These are phyloP conservation scores for Loripinus fragilis DNA, from an alignment of 2,888 invertebrate species.

Conservation along the genomic window DNA sequence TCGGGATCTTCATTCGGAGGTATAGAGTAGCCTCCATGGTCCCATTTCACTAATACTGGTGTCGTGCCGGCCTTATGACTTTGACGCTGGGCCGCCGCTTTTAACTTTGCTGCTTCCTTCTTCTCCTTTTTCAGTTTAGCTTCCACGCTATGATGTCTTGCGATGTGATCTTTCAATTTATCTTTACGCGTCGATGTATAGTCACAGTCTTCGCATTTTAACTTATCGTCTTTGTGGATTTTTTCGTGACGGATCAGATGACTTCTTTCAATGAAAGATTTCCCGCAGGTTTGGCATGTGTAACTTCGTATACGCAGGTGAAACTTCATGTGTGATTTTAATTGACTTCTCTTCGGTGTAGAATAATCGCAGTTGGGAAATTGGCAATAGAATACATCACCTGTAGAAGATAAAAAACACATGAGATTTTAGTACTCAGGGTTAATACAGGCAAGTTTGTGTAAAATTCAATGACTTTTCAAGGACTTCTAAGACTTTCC, in stretches of 20 bases:
- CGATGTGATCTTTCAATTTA: constrained; percentile 86
- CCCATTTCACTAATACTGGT: constrained; percentile 56
- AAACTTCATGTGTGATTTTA: constrained; percentile 87
- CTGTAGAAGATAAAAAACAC: too few species aligned
- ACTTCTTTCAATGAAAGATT: constrained; percentile 88
- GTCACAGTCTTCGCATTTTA: constrained; percentile 87
- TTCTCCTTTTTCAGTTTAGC: constrained; percentile 50
- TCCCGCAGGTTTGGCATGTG: constrained; percentile 86
- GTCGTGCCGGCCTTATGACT: constrained; percentile 33
- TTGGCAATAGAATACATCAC: constrained; percentile 87
- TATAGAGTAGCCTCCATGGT: constrained; percentile 51
- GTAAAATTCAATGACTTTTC: too few species aligned
- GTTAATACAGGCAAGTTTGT: too few species aligned
- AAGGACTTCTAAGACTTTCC: too few species aligned
- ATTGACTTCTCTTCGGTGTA: constrained; percentile 87
- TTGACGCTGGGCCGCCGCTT: constrained; percentile 10
- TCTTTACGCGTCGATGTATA: constrained; percentile 88
- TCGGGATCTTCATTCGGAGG: constrained; percentile 28
- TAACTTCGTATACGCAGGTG: constrained; percentile 85
- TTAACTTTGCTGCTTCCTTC: constrained; percentile 42
- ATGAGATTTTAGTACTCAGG: too few species aligned
- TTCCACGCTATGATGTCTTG: constrained; percentile 83
- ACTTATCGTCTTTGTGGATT: constrained; percentile 87
- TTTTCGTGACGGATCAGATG: constrained; percentile 88
- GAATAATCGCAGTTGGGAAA: constrained; percentile 87